Evolutionary conservation across 2,113 vertebrate genomes (phyloP), one percentile per base, ranked within the genome.

Genomic region (Stegastes partitus): DNA sequence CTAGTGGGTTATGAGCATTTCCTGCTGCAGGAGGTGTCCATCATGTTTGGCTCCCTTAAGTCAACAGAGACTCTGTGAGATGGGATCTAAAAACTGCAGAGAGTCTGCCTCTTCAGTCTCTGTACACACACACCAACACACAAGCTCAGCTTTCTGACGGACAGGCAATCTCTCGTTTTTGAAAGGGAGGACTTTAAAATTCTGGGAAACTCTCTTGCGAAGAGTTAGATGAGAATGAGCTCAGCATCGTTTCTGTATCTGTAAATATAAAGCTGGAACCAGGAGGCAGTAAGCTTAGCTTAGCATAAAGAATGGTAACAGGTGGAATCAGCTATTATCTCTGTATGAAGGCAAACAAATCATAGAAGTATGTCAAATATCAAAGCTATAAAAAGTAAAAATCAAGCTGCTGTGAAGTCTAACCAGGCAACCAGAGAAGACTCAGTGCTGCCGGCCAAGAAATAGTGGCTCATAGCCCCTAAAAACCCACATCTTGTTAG

Each of bases 61-160:
- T 78, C 81, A 84, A 70, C 61, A 65, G 57, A 56, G 49, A 37
- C 58, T 67, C 66, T 58, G 45, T 21, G 22, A 74, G 59, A 85
- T 74, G 51, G 42, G 26, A 50, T 69, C 57, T 69, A 65, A 68
- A 87, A 68, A 49, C 63, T 61, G 31, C 64, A 34, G 14, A 4
- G 53, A 45, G n/a, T 64, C 45, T 34, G 37, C 62, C 22, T 57
- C 62, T 3, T 68, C 31, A 19, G 11, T 57, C n/a, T 7, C 34
- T 42, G 1, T 4, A 42, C 61, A 59, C 51, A 71, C n/a, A 47
- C 53, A 69, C 19, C 39, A 62, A 28, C 21, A 53, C 16, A 26
- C 56, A 68, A 9, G 11, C 16, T 28, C 23, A 0, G 4, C 18
- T 58, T 57, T 39, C 34, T 64, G 23, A 66, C 22, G 12, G 28